These are phyloP conservation scores for Drosophila vallismaia DNA, from an alignment of 2,888 invertebrate species.

Conservation along the genomic window DNA sequence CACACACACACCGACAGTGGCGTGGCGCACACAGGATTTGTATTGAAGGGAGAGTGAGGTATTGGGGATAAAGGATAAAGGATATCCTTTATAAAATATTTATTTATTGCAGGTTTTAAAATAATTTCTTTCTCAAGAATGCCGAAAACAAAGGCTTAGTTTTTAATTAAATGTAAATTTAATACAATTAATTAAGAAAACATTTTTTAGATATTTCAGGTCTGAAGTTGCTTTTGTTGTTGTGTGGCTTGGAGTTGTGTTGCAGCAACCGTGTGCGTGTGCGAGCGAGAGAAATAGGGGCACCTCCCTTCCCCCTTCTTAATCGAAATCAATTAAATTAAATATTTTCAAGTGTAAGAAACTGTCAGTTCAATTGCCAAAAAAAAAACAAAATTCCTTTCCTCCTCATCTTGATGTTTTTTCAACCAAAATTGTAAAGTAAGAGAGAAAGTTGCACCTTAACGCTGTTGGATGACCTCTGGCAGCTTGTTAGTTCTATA, in stretches of 20 bases:
- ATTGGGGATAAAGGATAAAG: background rate
- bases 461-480: background rate
- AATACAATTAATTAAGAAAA: background rate
- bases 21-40: slow-evolving; percentile 5
- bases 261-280: slow-evolving; percentile 24
- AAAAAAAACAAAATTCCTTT: too few species aligned
- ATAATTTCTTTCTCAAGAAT: too few species aligned
- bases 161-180: background rate
- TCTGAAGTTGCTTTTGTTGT: background rate
- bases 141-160: too few species aligned
- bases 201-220: background rate
- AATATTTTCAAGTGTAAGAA: slow-evolving; percentile 61
- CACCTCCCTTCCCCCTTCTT: slow-evolving; percentile 8
- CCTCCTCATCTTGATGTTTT: slow-evolving; percentile 12
- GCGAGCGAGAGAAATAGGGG: slow-evolving; percentile 16
- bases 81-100: background rate
- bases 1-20: slow-evolving; percentile 38
- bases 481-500: slow-evolving; percentile 3
- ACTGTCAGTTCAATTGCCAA: too few species aligned
- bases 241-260: slow-evolving; percentile 37
- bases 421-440: slow-evolving; percentile 20
- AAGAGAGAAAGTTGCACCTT: slow-evolving; percentile 14
- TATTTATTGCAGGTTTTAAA: too few species aligned
- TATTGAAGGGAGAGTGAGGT: background rate
- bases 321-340: slow-evolving; percentile 47